Evolutionary conservation across 2,888 invertebrate genomes (phyloP), one percentile per base, ranked within the genome.

Genomic region (Pogonocherus hispidulus): DNA sequence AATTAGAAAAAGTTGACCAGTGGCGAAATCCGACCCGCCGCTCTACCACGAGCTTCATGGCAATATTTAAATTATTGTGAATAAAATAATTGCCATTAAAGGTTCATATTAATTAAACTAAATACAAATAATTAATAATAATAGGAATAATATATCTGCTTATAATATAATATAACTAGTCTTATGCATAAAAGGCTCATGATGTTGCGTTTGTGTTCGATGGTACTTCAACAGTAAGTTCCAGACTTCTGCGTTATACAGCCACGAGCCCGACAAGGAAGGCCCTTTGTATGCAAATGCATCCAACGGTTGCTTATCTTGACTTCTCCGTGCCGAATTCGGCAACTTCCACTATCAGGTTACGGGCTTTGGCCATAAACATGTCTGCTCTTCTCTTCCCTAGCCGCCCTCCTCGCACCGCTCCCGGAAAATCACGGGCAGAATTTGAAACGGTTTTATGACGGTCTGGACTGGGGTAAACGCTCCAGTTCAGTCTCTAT

Each of bases 271-370:
- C 52, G 52, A 27, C 32, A 16, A 32, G 27, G 23, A 51, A 51
- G 54, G 18, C 57, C 44, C 57, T 57, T 57, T 57, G 37, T 44
- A 57, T 57, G 57, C 57, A 57, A 57, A 57, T 57, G 46, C 19
- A 27, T 14, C 46, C 44, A 57, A 27, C 22, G 23, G 57, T 22
- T 37, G 57, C 44, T 57, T 57, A 44, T 57, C 57, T 57, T 22
- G 14, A 57, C 44, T 57, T 57, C 46, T 32, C 32, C 27, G 35
- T 44, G 46, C 44, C 46, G 57, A 52, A 57, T 57, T 44, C 23
- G 44, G 44, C 46, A 22, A 22, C 44, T 41, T 41, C 41, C 41
- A 44, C 44, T 44, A 41, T 44, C 44, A 44, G 23, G 57, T 57
- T 57, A 57, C 23, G 44, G 41, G 11, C 44, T 22, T 22, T 44